Base-by-base conservation (phyloP, 2,888 invertebrate species). In the Unio delphinus region DNA sequence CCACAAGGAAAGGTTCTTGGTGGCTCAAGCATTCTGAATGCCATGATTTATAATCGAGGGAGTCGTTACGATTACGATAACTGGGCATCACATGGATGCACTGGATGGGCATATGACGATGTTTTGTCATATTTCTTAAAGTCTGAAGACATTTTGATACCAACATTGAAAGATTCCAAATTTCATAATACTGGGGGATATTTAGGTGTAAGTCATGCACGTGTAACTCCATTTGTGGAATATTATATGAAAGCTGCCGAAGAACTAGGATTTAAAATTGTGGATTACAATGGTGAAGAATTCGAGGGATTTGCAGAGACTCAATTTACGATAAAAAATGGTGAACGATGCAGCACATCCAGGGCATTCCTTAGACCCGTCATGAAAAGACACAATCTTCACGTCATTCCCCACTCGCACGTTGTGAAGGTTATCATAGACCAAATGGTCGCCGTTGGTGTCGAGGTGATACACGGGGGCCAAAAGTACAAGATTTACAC, bases 1-100 rank as follows among this genome's bases (percentile, higher is more conserved):
- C 96, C 96, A 0, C 92, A 96, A 71, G 97, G 97, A 64, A 96
- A 96, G 91, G 96, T 96, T 0, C 92, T 96, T 0, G 96, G 96
- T 0, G 97, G 97, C 0, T 95, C 95, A 6, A 95, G 95, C 58
- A 95, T 96, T 0, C 91, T 96, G 0, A 97, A 96, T 87, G 95
- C 95, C 1, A 96, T 97, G 96, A 92, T 96, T 0, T 97, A 97
- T 91, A 94, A 96, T 20, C 91, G 97, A 74, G 97, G 97, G 0
- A 78, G 96, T 89, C 92, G 93, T 69, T 91, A 94, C 3, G 97
- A 97, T 90, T 97, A 93, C 88, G 95, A 97, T 89, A 93, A 94
- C 69, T 98, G 97, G 97, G 95, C 94, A 60, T 92, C 93, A 0
- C 91, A 94, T 55, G 97, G 97, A 0, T 96, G 96, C 89, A 92